Evolutionary conservation across 2,888 invertebrate genomes (phyloP).

Genomic region (Drosophila tripunctata): DNA sequence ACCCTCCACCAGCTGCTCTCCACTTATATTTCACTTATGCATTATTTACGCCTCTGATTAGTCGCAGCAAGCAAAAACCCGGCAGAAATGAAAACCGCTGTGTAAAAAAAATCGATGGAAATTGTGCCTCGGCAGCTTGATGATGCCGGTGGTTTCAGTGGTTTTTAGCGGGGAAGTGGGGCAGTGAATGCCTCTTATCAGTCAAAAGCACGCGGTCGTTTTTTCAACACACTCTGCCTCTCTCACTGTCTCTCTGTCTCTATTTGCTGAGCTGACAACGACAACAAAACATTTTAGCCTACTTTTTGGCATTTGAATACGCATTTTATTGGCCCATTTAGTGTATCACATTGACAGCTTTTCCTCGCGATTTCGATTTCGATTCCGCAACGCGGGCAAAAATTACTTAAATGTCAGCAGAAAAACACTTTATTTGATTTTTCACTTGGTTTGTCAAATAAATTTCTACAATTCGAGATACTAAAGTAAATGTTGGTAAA

Average conservation of each 20-base stretch:
- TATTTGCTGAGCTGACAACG: not conserved
- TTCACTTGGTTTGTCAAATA: not conserved
- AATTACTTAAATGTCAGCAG: conserved; percentile 14
- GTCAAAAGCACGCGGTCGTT: conserved; percentile 42
- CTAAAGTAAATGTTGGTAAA: not conserved
- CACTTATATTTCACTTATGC: conserved; percentile 45
- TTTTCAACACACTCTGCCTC: not conserved
- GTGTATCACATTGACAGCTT: conserved; percentile 31
- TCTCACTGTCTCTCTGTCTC: not conserved
- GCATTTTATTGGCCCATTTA: conserved; percentile 41
- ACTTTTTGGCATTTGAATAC: conserved; percentile 45
- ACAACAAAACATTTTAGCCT: conserved; percentile 27
- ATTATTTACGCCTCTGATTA: conserved; percentile 52
- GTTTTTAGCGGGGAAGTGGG: not conserved
- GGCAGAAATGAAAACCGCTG: conserved; percentile 31
- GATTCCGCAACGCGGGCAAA: not conserved
- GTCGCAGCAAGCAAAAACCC: conserved; percentile 33
- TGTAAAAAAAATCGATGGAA: conserved; percentile 15
- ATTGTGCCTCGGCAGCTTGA: not conserved
- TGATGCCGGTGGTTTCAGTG: conserved; percentile 1
- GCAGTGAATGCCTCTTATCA: conserved; percentile 43
- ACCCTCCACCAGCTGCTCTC: not conserved
- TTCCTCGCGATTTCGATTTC: too few species aligned
- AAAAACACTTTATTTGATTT: conserved; percentile 21
- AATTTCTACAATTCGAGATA: not conserved